These are phyloP conservation scores for Chloebia gouldiae DNA, from an alignment of 2,113 vertebrate species.

Conservation along the genomic window DNA sequence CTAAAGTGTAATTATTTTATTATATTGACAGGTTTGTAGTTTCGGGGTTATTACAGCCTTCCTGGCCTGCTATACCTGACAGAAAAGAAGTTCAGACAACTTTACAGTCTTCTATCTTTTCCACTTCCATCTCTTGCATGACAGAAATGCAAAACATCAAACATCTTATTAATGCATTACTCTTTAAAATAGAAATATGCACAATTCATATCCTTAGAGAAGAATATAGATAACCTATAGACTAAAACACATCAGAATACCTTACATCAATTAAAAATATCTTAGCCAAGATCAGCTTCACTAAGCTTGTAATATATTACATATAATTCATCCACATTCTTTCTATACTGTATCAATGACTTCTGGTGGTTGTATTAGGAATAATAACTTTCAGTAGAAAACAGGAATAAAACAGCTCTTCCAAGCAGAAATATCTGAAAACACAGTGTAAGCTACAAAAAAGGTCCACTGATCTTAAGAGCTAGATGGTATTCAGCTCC, in stretches of 20 bases:
- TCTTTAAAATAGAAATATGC: neutral
- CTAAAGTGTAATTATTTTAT: neutral
- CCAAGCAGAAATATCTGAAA: neutral
- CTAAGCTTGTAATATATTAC: neutral
- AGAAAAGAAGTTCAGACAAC: neutral
- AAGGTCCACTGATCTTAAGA: neutral
- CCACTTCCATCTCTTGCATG: neutral
- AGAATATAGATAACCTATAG: neutral
- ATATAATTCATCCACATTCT: neutral
- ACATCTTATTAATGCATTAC: neutral
- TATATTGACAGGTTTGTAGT: neutral
- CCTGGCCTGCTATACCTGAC: neutral
- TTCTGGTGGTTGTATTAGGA: neutral
- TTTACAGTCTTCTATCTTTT: neutral
- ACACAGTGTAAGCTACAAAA: neutral
- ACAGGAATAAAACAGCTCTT: neutral
- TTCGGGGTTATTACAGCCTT: neutral
- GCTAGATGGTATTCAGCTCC: accelerated
- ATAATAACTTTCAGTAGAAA: neutral
- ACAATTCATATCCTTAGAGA: neutral
- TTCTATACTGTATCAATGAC: neutral
- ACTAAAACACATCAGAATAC: neutral
- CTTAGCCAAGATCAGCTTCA: neutral
- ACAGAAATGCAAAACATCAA: neutral
- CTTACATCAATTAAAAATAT: neutral